Evolutionary conservation across 2,797 vertebrate species (phyloP).

Genomic region (Lateolabrax maculatus): DNA sequence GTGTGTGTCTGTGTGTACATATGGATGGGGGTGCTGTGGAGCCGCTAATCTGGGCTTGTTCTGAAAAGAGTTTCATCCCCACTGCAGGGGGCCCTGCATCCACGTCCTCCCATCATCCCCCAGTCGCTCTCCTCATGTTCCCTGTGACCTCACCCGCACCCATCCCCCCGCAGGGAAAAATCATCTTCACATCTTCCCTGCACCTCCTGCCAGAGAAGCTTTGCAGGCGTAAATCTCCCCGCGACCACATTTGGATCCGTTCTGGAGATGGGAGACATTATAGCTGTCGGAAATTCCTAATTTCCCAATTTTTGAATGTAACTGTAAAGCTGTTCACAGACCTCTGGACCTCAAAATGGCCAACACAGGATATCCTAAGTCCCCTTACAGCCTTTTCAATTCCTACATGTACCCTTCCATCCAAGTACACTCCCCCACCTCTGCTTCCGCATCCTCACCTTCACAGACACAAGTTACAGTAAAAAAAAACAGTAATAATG

Average conservation of each 20-base stretch:
- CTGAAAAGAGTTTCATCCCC: conserved; percentile 62
- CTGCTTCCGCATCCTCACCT: not conserved
- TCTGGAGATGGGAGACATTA: no score
- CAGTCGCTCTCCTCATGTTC: not conserved
- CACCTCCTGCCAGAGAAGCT: not conserved
- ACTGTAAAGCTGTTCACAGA: no score
- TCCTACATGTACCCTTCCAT: no score
- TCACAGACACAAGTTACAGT: not conserved
- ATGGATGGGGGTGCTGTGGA: not conserved
- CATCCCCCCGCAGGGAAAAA: no score
- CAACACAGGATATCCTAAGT: no score
- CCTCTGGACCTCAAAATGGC: no score
- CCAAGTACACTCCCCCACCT: no score
- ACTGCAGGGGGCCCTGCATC: conserved; percentile 51
- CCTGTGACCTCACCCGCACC: conserved; percentile 18
- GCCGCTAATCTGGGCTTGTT: conserved; percentile 63
- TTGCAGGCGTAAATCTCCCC: not conserved
- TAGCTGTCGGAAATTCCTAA: no score
- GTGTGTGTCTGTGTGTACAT: conserved; percentile 27
- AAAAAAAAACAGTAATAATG: no score
- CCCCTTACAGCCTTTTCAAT: no score
- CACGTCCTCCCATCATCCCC: conserved; percentile 1
- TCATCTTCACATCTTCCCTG: not conserved
- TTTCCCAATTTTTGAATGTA: no score
- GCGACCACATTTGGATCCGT: not conserved